phyloP scores from a whole-genome alignment of 2,888 invertebrate species.

The Cataglyphis altisquamis region DNA sequence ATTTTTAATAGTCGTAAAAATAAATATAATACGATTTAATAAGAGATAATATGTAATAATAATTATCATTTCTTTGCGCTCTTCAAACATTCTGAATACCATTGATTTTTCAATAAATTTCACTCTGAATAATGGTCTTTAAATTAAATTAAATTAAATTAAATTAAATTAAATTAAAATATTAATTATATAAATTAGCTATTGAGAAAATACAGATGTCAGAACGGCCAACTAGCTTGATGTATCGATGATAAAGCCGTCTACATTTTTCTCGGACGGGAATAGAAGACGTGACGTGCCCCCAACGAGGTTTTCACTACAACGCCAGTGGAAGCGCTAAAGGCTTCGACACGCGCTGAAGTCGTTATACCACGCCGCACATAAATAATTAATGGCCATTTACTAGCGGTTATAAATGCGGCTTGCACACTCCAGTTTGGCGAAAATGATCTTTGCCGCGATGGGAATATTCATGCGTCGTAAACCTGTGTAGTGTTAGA shows the following conservation, averaged over 20 bases:
- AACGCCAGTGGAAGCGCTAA: conserved; percentile 61
- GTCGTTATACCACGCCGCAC: conserved; percentile 73
- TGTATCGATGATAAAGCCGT: conserved; percentile 67
- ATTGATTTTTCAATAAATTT: background rate
- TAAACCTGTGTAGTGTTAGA: background rate
- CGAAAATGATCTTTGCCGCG: conserved; percentile 39
- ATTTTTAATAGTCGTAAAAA: background rate
- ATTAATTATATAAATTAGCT: conserved; percentile 11
- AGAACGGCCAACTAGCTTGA: background rate
- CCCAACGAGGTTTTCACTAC: conserved; percentile 46
- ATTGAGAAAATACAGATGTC: background rate
- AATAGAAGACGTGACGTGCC: conserved; percentile 65
- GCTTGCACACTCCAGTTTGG: conserved; percentile 45
- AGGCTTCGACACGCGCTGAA: conserved; percentile 73
- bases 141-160: no score
- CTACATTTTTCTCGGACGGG: conserved; percentile 41
- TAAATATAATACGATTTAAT: background rate
- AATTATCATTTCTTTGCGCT: background rate
- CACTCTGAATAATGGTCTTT: background rate
- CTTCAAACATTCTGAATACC: background rate
- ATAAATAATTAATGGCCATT: conserved; percentile 78
- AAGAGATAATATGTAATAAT: background rate
- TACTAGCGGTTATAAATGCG: conserved; percentile 63
- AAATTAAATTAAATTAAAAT: background rate
- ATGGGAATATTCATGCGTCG: conserved; percentile 68